Conservation (phyloP, 2,888 invertebrate genomes). For the Uropetala carovei region DNA sequence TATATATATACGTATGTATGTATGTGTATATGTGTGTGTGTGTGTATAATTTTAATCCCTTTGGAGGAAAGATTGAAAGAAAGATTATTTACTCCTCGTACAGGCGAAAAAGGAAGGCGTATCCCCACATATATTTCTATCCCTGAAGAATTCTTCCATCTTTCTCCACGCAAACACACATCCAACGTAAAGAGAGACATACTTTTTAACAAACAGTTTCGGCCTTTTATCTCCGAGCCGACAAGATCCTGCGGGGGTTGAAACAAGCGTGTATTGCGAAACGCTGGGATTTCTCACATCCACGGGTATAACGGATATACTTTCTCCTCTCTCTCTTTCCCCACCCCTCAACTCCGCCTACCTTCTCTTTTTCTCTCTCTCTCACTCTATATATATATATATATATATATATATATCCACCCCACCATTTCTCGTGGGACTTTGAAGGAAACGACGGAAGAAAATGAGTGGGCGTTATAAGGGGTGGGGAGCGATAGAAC, state of each 20-base stretch:
- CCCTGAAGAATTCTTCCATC: background rate
- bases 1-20: too few species aligned
- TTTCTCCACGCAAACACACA: background rate
- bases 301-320: too few species aligned
- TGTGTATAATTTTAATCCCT: too few species aligned
- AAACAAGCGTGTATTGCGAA: background rate
- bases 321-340: too few species aligned
- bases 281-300: constrained; percentile 8
- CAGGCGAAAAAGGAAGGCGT: too few species aligned
- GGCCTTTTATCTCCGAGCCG: background rate
- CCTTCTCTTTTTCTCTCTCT: too few species aligned
- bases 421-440: background rate
- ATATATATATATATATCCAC: background rate
- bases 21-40: too few species aligned
- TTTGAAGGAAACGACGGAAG: background rate
- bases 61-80: too few species aligned
- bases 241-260: background rate
- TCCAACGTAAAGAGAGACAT: background rate
- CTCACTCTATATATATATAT: background rate
- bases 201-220: background rate
- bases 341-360: too few species aligned
- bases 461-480: background rate
- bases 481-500: background rate
- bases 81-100: too few species aligned
- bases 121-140: background rate